Conservation (phyloP, 1,140 invertebrate species). For the Thalassaphorura encarpata region DNA sequence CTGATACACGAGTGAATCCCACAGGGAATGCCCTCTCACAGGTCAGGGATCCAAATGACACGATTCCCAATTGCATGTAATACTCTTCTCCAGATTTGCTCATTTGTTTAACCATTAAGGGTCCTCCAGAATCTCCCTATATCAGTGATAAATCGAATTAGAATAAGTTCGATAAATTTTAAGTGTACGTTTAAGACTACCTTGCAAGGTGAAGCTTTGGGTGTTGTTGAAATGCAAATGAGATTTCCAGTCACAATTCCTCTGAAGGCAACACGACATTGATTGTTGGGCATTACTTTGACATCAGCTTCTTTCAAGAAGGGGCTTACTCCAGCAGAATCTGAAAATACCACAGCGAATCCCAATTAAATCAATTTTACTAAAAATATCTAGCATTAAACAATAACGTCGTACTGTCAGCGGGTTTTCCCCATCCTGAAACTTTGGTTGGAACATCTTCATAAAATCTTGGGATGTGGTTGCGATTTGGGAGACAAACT, state of each 20-base stretch:
- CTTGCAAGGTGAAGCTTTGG: constrained; percentile 21
- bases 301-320: constrained; percentile 25
- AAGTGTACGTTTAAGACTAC: constrained; percentile 2
- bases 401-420: constrained; percentile 15
- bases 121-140: constrained; percentile 27
- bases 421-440: constrained; percentile 28
- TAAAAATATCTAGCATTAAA: not conserved
- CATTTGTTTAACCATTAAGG: constrained; percentile 13
- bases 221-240: constrained; percentile 23
- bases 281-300: constrained; percentile 22
- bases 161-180: not conserved
- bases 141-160: not conserved
- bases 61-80: constrained; percentile 30
- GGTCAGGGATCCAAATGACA: constrained; percentile 26
- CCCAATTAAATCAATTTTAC: not conserved
- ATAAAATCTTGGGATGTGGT: constrained; percentile 15
- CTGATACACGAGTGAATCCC: constrained; percentile 28
- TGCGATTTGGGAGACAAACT: constrained; percentile 30
- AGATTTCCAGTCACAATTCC: constrained; percentile 29
- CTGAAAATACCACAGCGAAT: not conserved
- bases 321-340: constrained; percentile 22
- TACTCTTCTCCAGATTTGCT: constrained; percentile 15
- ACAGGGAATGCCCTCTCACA: constrained; percentile 26
- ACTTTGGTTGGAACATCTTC: constrained; percentile 24
- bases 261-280: constrained; percentile 21